Evolutionary conservation across 2,797 vertebrate genomes (phyloP).

Genomic region (Phalloptychus januarius): DNA sequence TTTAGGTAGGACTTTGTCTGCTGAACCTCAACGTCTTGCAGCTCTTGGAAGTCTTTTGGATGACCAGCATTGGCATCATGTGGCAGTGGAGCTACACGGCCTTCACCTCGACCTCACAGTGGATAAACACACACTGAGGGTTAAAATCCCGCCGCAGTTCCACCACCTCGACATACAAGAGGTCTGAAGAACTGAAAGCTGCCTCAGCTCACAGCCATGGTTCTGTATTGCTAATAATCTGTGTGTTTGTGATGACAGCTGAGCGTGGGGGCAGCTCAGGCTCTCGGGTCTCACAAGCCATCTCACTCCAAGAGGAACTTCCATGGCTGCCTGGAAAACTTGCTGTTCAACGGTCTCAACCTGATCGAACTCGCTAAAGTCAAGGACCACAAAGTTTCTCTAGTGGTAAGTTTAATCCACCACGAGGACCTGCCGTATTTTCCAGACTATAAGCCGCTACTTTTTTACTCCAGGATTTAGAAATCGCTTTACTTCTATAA

Average conservation of each 20-base stretch:
- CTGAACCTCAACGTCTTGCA: slow-evolving; percentile 69
- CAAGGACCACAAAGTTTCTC: slow-evolving; percentile 79
- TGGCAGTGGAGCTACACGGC: slow-evolving; percentile 82
- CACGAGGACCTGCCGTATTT: background rate
- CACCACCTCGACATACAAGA: slow-evolving; percentile 85
- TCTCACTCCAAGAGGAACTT: slow-evolving; percentile 79
- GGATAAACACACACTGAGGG: slow-evolving; percentile 85
- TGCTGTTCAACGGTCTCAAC: slow-evolving; percentile 86
- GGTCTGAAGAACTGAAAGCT: slow-evolving; percentile 74
- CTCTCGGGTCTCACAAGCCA: slow-evolving; percentile 76
- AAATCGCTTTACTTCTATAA: too few species aligned
- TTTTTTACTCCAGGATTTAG: too few species aligned
- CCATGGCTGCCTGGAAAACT: slow-evolving; percentile 92
- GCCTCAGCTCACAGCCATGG: background rate
- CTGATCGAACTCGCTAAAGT: slow-evolving; percentile 83
- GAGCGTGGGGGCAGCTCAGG: slow-evolving; percentile 86
- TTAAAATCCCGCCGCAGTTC: slow-evolving; percentile 84
- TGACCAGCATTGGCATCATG: slow-evolving; percentile 93
- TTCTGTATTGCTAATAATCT: background rate
- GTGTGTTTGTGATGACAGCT: slow-evolving; percentile 76
- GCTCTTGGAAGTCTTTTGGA: slow-evolving; percentile 91
- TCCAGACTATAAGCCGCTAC: too few species aligned
- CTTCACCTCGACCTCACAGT: slow-evolving; percentile 90
- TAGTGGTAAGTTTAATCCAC: slow-evolving; percentile 73
- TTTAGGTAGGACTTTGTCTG: slow-evolving; percentile 59